Evolutionary conservation across 1,140 invertebrate genomes (phyloP).

Genomic region (Eumaeus atala): DNA sequence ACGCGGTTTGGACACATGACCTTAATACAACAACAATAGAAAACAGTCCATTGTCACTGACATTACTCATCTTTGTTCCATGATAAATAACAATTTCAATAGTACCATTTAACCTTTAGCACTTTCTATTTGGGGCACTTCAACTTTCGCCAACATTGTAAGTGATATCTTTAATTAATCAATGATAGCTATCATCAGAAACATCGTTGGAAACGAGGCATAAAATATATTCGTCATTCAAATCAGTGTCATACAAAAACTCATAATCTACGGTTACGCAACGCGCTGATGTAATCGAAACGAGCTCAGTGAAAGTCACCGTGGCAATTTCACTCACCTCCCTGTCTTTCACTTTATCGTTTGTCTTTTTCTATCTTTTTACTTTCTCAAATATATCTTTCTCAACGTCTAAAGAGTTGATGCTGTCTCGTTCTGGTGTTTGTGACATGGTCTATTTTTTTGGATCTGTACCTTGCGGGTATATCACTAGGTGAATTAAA

Average conservation of each 20-base stretch:
- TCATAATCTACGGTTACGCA: slow-evolving; percentile 59
- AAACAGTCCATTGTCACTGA: not conserved
- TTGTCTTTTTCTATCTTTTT: slow-evolving; percentile 34
- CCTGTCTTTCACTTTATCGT: slow-evolving; percentile 48
- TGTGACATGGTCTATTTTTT: slow-evolving; percentile 48
- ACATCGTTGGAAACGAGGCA: not conserved
- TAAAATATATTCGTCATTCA: slow-evolving; percentile 35
- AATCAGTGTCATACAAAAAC: slow-evolving; percentile 61
- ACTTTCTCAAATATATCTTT: slow-evolving; percentile 17
- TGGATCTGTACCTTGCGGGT: slow-evolving; percentile 17
- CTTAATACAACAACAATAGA: not conserved
- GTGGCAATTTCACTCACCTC: slow-evolving; percentile 63
- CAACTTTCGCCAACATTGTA: not conserved
- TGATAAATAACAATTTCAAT: not conserved
- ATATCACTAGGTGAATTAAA: not conserved
- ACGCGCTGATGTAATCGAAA: slow-evolving; percentile 65
- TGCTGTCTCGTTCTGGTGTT: slow-evolving; percentile 44
- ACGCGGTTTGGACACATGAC: too few relatives aligned
- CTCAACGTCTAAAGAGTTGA: slow-evolving; percentile 16
- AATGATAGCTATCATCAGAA: not conserved
- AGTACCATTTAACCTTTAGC: slow-evolving; percentile 1
- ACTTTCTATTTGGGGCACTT: slow-evolving; percentile 6
- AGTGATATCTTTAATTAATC: slow-evolving; percentile 10
- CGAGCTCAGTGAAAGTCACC: slow-evolving; percentile 67
- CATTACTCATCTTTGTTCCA: not conserved